Evolutionary conservation across 92 coral and sea anemone genomes (phyloP), one percentile per base, ranked within the genome.

Genomic region (Virgularia gustaviana): DNA sequence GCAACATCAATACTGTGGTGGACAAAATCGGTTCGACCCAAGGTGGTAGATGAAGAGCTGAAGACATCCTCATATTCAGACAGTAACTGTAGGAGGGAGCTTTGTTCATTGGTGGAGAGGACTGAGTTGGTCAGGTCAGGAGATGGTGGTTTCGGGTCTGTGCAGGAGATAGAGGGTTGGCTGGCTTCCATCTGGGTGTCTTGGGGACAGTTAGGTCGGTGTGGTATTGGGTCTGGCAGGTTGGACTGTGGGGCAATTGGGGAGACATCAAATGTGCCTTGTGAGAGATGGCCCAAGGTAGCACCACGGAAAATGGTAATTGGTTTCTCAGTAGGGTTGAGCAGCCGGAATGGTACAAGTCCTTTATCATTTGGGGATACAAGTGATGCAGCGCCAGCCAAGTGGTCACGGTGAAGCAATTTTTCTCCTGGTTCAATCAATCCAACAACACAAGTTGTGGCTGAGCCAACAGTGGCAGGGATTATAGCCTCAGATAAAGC

Each of bases 301-400:
- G 70, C 53, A 3, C 79, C 41, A 28, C 57, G 57, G 24, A 22
- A 73, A 24, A 73, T 54, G 30, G 49, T 57, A 13, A 73, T 31
- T 20, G 79, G 79, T 30, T 57, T 61, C 36, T 73, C 36, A 8
- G 79, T 73, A 7, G 79, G 79, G 56, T 58, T 73, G 0, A 73
- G 39, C 38, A 73, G 18, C 8, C 79, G 34, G 27, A 73, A 34
- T 10, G 79, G 79, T n/a, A 57, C 38, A 20, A 18, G 15, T 12
- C 36, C 67, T 9, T 31, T 1, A 4, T 9, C 22, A 12, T 25
- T 25, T 2, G 43, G 42, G n/a, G n/a, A n/a, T n/a, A n/a, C n/a
- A n/a, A n/a, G n/a, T n/a, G n/a, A n/a, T n/a, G n/a, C n/a, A 16
- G 43, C 67, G 9, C 67, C 39, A 0, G 41, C 39, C 0, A 60